Percentiles rank a stretch among this genome's conserved stretches.
Evolutionary conservation across 2,888 invertebrate species (phyloP).

Genomic region (Erebia epiphron): DNA sequence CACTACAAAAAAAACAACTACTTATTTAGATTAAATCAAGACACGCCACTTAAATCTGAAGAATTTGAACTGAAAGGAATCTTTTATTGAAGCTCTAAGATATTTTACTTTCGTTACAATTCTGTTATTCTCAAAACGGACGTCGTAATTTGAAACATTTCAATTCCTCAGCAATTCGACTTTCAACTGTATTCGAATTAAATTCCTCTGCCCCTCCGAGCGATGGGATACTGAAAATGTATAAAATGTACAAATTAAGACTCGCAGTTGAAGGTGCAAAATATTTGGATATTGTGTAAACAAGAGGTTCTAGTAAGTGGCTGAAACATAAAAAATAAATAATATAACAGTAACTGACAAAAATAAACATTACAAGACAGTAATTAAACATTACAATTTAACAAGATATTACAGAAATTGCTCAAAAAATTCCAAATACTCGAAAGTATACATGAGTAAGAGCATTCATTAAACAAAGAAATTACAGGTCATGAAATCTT

Average conservation of each 20-base stretch:
- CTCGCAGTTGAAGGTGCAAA: slow-evolving; percentile 28
- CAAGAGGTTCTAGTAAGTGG: slow-evolving; percentile 7
- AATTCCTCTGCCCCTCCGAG: slow-evolving; percentile 42
- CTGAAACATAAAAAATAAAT: too few relatives aligned
- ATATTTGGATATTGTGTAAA: slow-evolving; percentile 30
- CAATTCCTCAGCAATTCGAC: slow-evolving; percentile 42
- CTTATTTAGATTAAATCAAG: slow-evolving; percentile 8
- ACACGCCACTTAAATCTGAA: slow-evolving; percentile 7
- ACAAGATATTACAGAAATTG: slow-evolving; percentile 12
- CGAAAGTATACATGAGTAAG: neutral
- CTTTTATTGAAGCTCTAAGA: slow-evolving; percentile 22
- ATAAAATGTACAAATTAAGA: slow-evolving; percentile 37
- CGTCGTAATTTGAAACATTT: slow-evolving; percentile 44
- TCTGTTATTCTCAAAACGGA: slow-evolving; percentile 36
- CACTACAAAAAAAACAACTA: neutral
- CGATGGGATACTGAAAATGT: slow-evolving; percentile 39
- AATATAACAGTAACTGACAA: too few relatives aligned
- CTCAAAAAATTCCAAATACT: neutral
- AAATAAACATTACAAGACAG: too few relatives aligned
- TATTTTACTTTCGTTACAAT: slow-evolving; percentile 29
- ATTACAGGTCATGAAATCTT: neutral
- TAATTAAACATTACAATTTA: too few relatives aligned
- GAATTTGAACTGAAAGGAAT: slow-evolving; percentile 16
- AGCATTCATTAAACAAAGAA: neutral
- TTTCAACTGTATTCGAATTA: slow-evolving; percentile 44